Percentiles rank a stretch among this genome's conserved stretches.
These are phyloP conservation scores for Listrodromus nycthemerus DNA, from an alignment of 2,888 invertebrate species.

Conservation along the genomic window DNA sequence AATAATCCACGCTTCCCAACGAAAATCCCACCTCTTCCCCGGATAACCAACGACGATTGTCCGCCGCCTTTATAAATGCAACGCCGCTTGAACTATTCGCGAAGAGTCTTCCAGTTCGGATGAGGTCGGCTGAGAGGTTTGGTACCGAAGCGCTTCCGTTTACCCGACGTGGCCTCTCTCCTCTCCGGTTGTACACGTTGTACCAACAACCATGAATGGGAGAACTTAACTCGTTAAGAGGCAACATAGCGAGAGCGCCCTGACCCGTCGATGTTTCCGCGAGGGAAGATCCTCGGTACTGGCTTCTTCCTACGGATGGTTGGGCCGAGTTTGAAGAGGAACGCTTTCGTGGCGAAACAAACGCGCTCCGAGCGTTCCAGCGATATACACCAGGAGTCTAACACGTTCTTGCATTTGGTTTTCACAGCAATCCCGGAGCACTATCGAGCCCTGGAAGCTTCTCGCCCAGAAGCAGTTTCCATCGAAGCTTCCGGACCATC, in stretches of 20 bases:
- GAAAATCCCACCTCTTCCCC: no score
- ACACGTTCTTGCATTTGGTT: conserved; percentile 57
- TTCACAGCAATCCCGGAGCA: conserved; percentile 47
- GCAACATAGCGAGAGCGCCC: conserved; percentile 34
- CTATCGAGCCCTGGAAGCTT: conserved; percentile 59
- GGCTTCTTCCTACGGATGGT: conserved; percentile 5
- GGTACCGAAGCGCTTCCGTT: neutral
- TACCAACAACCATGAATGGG: conserved; percentile 49
- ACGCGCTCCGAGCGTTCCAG: neutral
- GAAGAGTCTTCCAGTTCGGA: neutral
- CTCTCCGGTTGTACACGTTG: neutral
- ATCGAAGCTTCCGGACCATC: conserved; percentile 38
- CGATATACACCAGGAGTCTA: conserved; percentile 51
- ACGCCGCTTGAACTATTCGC: neutral
- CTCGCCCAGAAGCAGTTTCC: conserved; percentile 37
- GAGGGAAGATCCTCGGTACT: neutral
- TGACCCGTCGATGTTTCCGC: conserved; percentile 41
- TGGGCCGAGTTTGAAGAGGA: neutral
- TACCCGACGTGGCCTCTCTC: conserved; percentile 16
- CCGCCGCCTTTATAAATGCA: neutral
- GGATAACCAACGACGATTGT: neutral
- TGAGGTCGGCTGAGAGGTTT: neutral
- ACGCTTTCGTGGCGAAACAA: neutral
- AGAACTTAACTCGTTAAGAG: conserved; percentile 68
- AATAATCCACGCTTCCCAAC: no score